phyloP scores from a whole-genome alignment of 1,140 invertebrate genomes.

The Aporrectodea caliginosa region DNA sequence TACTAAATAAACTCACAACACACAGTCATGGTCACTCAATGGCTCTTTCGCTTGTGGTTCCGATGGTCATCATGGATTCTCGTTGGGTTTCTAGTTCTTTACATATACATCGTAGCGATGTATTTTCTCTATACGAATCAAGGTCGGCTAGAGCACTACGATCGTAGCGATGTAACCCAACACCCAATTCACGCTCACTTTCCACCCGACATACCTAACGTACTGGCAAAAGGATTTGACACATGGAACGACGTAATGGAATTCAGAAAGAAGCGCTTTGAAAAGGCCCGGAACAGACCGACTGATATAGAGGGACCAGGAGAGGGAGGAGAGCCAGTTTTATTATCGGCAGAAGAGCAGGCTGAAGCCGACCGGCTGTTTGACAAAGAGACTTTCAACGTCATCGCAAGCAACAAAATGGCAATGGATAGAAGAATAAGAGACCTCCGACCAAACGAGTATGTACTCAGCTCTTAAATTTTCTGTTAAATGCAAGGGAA shows the following conservation, averaged over 20 bases:
- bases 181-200: neutral
- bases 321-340: constrained; percentile 44
- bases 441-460: constrained; percentile 72
- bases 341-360: constrained; percentile 60
- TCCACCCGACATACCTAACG: neutral
- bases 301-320: constrained; percentile 36
- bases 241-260: neutral
- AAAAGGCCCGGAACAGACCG: constrained; percentile 9
- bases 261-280: constrained; percentile 23
- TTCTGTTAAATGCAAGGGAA: neutral
- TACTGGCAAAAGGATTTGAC: neutral
- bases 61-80: constrained; percentile 17
- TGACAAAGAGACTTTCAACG: constrained; percentile 78
- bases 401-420: constrained; percentile 77
- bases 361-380: constrained; percentile 54
- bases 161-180: neutral
- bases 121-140: constrained; percentile 18
- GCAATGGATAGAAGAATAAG: constrained; percentile 72
- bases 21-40: too few relatives aligned
- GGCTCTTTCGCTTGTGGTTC: constrained; percentile 25
- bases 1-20: too few relatives aligned
- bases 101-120: constrained; percentile 21
- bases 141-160: constrained; percentile 5
- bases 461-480: neutral
- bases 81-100: constrained; percentile 9